phyloP scores from a whole-genome alignment of 2,113 vertebrate species.

The Bolborhynchus lineola region DNA sequence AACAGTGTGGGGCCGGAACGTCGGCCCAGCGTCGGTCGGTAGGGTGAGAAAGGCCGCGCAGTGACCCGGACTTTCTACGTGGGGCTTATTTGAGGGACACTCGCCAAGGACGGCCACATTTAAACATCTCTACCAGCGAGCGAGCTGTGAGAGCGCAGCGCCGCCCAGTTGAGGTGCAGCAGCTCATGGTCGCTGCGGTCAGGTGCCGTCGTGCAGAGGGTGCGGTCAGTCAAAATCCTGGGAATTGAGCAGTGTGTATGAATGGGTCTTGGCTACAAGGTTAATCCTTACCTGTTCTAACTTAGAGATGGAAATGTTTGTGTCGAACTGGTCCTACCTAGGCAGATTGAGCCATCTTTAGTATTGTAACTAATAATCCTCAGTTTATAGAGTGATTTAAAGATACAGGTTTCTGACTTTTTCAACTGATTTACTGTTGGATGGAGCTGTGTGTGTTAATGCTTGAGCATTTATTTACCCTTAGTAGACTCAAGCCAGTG shows the following conservation, averaged over 20 bases:
- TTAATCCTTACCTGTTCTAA: not conserved
- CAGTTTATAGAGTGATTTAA: not conserved
- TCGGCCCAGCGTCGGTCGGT: not conserved
- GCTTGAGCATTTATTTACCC: not conserved
- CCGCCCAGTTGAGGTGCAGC: rapidly evolving
- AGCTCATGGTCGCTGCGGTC: rapidly evolving
- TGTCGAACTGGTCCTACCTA: not conserved
- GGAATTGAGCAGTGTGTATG: rapidly evolving
- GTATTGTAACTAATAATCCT: not conserved
- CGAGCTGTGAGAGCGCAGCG: rapidly evolving
- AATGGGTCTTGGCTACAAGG: not conserved
- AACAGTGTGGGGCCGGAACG: too few relatives aligned
- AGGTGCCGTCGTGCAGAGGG: not conserved
- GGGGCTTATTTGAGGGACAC: not conserved
- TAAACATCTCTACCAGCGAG: not conserved
- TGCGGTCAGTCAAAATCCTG: not conserved
- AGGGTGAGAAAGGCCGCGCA: not conserved
- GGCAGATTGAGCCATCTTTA: not conserved
- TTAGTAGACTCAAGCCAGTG: not conserved
- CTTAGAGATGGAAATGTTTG: not conserved
- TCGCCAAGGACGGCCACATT: not conserved
- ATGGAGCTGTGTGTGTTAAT: not conserved
- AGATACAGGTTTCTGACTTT: not conserved
- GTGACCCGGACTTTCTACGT: too few relatives aligned
- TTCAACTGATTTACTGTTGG: not conserved